Percentiles rank a stretch among this genome's conserved stretches.
These are phyloP conservation scores for Acronicta alni DNA, from an alignment of 2,888 invertebrate species.

Conservation along the genomic window DNA sequence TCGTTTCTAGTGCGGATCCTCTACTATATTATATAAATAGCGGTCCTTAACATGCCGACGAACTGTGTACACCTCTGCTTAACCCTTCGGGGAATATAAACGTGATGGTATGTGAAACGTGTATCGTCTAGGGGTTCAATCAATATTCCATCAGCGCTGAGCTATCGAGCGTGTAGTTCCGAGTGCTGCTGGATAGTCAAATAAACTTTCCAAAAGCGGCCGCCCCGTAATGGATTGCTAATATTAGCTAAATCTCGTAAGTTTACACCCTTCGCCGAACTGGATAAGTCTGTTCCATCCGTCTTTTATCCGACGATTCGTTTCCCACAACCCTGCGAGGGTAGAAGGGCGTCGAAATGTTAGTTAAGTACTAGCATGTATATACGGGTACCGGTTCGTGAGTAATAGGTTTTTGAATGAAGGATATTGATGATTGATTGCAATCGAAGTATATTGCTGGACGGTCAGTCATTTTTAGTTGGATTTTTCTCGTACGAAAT, in stretches of 20 bases:
- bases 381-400: slow-evolving; percentile 32
- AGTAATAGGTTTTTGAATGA: slow-evolving; percentile 54
- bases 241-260: slow-evolving; percentile 87
- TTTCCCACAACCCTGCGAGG: slow-evolving; percentile 64
- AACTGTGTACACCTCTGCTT: too few relatives aligned
- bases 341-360: slow-evolving; percentile 63
- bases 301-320: slow-evolving; percentile 82
- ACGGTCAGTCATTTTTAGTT: slow-evolving; percentile 41
- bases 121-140: slow-evolving; percentile 44
- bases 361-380: slow-evolving; percentile 55
- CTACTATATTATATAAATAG: too few relatives aligned
- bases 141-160: slow-evolving; percentile 55
- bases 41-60: too few relatives aligned
- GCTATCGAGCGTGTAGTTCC: slow-evolving; percentile 50
- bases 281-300: slow-evolving; percentile 80
- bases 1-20: too few relatives aligned
- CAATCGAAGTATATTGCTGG: slow-evolving; percentile 44
- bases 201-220: slow-evolving; percentile 60
- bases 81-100: too few relatives aligned
- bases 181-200: slow-evolving; percentile 53
- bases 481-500: slow-evolving; percentile 15
- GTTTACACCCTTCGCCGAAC: slow-evolving; percentile 73
- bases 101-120: slow-evolving; percentile 9
- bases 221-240: slow-evolving; percentile 85
- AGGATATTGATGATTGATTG: slow-evolving; percentile 59